Conservation (phyloP, 1,140 invertebrate species). For the Plodia interpunctella region DNA sequence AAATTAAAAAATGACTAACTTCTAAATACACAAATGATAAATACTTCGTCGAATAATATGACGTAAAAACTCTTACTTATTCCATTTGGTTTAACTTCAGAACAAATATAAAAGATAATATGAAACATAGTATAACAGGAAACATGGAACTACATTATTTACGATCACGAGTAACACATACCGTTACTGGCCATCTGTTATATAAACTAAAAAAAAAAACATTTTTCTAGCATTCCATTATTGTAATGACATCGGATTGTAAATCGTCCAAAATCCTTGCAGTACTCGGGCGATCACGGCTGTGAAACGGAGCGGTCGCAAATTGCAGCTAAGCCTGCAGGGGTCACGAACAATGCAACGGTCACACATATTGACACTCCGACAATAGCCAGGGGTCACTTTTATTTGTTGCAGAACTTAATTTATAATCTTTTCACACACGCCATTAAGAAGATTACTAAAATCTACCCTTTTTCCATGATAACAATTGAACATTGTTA, state of each 20-base stretch:
- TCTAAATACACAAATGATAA: no score
- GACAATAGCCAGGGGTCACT: constrained; percentile 71
- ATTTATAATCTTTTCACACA: constrained; percentile 77
- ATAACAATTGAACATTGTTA: constrained; percentile 72
- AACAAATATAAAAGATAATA: no score
- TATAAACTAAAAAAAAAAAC: constrained; percentile 17
- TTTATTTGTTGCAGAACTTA: constrained; percentile 77
- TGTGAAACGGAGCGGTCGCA: constrained; percentile 55
- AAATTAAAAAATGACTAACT: no score
- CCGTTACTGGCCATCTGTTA: not conserved
- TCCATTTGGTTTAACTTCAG: no score
- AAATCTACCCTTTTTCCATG: constrained; percentile 72
- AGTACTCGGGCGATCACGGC: constrained; percentile 44
- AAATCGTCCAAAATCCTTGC: constrained; percentile 48
- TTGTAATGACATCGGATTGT: constrained; percentile 37
- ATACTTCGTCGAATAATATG: no score
- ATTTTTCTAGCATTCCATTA: constrained; percentile 26
- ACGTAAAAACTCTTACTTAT: no score
- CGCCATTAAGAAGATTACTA: constrained; percentile 75
- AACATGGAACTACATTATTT: no score
- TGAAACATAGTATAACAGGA: no score
- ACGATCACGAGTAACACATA: not conserved
- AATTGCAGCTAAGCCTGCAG: constrained; percentile 60
- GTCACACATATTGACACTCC: constrained; percentile 73
- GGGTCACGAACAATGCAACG: constrained; percentile 69